Conservation (phyloP, 1,140 invertebrate species). For the Diprion similis region DNA sequence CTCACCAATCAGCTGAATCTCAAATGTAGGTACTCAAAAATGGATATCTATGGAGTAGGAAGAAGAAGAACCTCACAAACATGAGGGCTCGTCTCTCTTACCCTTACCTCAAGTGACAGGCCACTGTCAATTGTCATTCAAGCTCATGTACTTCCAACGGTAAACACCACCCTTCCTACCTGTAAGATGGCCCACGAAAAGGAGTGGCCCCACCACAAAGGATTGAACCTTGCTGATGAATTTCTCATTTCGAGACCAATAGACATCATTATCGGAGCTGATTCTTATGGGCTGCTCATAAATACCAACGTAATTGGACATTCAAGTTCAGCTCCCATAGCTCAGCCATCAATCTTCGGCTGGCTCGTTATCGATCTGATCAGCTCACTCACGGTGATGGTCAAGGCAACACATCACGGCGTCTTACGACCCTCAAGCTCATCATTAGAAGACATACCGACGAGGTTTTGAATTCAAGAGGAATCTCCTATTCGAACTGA, state of each 20-base stretch:
- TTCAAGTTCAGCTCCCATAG: constrained; percentile 21
- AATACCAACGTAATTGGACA: constrained; percentile 21
- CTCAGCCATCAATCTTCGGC: constrained; percentile 8
- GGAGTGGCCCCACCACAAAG: constrained; percentile 17
- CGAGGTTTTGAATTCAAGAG: background rate
- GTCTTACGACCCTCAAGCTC: background rate
- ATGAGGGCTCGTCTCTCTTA: constrained; percentile 8
- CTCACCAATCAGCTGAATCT: constrained; percentile 12
- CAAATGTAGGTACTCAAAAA: background rate
- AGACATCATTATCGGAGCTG: constrained; percentile 32
- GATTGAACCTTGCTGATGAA: constrained; percentile 27
- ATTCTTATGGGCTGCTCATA: constrained; percentile 22
- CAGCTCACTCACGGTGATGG: background rate
- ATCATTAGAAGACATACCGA: background rate
- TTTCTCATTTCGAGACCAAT: constrained; percentile 24
- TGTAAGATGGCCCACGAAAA: background rate
- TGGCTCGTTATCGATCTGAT: background rate
- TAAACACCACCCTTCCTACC: constrained; percentile 8
- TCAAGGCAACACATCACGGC: background rate
- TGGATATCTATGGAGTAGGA: background rate
- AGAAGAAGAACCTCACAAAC: constrained; percentile 18
- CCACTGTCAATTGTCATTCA: background rate
- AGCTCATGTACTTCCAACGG: constrained; percentile 16
- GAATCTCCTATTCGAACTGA: constrained; percentile 31
- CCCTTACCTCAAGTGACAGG: background rate